Conservation (phyloP, 2,113 vertebrate species). For the Leucoraja erinaceus region DNA sequence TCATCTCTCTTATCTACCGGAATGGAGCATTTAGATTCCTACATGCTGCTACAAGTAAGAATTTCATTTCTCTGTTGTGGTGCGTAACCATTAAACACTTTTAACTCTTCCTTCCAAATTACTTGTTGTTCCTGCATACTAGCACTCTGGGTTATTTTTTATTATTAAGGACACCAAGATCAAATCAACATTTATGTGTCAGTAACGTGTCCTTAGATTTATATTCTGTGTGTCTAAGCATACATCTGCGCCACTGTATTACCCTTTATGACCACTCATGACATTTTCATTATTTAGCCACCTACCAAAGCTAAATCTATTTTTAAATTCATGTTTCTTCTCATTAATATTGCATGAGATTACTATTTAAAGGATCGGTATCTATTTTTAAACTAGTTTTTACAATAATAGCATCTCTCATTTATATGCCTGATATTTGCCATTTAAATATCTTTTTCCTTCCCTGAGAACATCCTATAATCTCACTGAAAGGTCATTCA, state of each 20-base stretch:
- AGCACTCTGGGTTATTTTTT: too few relatives aligned
- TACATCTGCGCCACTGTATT: background rate
- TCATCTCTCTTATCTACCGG: too few relatives aligned
- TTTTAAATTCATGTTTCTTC: background rate
- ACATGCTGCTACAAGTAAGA: too few relatives aligned
- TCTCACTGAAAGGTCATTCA: background rate
- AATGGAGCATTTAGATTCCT: too few relatives aligned
- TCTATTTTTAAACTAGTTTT: background rate
- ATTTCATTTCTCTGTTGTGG: too few relatives aligned
- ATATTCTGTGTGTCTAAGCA: background rate
- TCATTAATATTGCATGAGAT: slow-evolving; percentile 8
- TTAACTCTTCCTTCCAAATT: too few relatives aligned
- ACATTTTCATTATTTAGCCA: background rate
- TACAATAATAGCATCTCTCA: background rate
- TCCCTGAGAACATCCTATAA: background rate
- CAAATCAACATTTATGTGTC: background rate
- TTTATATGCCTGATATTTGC: background rate
- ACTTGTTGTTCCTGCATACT: too few relatives aligned
- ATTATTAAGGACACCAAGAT: too few relatives aligned
- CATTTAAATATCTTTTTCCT: background rate
- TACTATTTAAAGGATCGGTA: background rate
- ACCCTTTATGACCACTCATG: background rate
- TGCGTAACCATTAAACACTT: too few relatives aligned
- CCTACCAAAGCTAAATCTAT: background rate
- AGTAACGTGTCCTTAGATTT: background rate